A percentile compares a stretch with the other conserved stretches of the same genome.
Evolutionary conservation across 1,140 invertebrate species (phyloP).

Genomic region (Leguminivora glycinivorella): DNA sequence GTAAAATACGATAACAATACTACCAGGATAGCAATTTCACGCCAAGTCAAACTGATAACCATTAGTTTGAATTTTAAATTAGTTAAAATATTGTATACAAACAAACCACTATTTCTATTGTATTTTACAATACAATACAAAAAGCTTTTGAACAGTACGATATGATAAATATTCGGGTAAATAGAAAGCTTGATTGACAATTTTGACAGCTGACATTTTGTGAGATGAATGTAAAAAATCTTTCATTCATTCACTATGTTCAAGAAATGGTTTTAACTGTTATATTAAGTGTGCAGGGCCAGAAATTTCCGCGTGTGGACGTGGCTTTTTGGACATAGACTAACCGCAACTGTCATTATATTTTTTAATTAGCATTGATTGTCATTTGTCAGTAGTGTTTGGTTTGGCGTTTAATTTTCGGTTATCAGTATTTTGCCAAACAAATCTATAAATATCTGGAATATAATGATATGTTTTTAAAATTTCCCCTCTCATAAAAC

Average conservation of each 20-base stretch:
- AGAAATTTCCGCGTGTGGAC: neutral
- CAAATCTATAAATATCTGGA: conserved; percentile 63
- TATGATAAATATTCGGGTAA: too few species aligned
- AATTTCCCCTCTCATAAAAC: conserved; percentile 41
- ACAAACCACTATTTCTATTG: neutral
- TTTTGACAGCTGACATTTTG: neutral
- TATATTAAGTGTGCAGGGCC: neutral
- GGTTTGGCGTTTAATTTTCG: conserved; percentile 52
- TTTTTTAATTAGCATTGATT: conserved; percentile 25
- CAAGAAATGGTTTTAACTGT: neutral
- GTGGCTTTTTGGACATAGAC: conserved; percentile 13
- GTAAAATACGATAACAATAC: neutral
- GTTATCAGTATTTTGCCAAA: conserved; percentile 46
- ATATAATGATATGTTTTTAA: conserved; percentile 49
- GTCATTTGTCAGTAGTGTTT: conserved; percentile 51
- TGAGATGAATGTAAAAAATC: neutral
- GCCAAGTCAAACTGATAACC: conserved; percentile 24
- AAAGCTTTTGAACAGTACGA: neutral
- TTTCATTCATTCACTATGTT: neutral
- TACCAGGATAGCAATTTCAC: conserved; percentile 24
- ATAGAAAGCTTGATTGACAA: too few species aligned
- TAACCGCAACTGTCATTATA: conserved; percentile 26
- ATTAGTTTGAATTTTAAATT: conserved; percentile 1
- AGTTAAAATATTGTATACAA: conserved; percentile 19
- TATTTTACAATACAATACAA: neutral